A percentile compares a stretch with the other conserved stretches of the same genome.
Evolutionary conservation across 1,140 invertebrate species (phyloP).

Genomic region (Drosophila subpulchrella): DNA sequence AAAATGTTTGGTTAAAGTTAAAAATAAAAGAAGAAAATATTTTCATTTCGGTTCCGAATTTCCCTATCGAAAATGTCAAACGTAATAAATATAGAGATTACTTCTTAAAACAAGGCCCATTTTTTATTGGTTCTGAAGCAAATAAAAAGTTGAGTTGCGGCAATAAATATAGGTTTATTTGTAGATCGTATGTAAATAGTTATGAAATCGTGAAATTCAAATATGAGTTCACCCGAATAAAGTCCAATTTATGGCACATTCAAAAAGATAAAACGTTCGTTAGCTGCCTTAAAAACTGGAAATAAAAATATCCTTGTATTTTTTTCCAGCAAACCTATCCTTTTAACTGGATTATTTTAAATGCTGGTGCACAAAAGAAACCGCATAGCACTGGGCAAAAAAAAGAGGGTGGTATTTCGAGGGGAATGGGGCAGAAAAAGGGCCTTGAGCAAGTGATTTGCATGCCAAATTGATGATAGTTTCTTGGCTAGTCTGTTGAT

Average conservation of each 20-base stretch:
- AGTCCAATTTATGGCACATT: neutral
- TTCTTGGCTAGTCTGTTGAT: constrained; percentile 29
- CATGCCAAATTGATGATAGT: constrained; percentile 48
- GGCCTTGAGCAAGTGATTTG: constrained; percentile 37
- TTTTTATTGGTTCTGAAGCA: neutral
- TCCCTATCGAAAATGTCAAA: too few relatives aligned
- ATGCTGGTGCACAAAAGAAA: constrained; percentile 28
- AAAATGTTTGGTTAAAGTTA: too few relatives aligned
- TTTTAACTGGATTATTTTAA: constrained; percentile 9
- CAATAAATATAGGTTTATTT: neutral
- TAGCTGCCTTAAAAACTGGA: neutral
- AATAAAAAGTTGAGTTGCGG: neutral
- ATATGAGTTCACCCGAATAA: neutral
- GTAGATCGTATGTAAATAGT: neutral
- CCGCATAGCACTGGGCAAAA: constrained; percentile 2
- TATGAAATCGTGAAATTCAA: neutral
- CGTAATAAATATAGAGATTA: neutral
- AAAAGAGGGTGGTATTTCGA: neutral
- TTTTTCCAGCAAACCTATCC: neutral
- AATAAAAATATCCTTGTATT: neutral
- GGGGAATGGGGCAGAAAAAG: constrained; percentile 5
- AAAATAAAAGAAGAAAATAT: neutral
- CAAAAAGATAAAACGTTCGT: neutral
- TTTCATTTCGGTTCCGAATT: neutral
- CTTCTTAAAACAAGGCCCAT: neutral